A percentile compares a stretch with the other conserved stretches of the same genome.
Evolutionary conservation across 2,888 invertebrate species (phyloP).

Genomic region (Drosophila meridiana): DNA sequence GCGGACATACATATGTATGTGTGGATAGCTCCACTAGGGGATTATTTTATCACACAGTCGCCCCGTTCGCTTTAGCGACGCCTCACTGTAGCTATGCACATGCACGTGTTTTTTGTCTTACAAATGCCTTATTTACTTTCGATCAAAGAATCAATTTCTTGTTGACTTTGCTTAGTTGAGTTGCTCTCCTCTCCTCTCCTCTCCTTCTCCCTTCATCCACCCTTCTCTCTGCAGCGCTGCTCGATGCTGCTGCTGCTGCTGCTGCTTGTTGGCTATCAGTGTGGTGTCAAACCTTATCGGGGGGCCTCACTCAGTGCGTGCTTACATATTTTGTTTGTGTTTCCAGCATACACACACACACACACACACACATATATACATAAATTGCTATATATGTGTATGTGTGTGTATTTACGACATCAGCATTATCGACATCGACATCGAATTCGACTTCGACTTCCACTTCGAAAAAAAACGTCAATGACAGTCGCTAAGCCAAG

Average conservation of each 20-base stretch:
- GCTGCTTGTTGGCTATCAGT: slow-evolving; percentile 37
- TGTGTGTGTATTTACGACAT: slow-evolving; percentile 47
- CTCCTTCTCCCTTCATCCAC: too few species aligned
- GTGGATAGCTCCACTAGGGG: background rate
- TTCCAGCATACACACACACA: slow-evolving; percentile 6
- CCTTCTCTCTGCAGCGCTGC: background rate
- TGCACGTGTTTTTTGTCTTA: slow-evolving; percentile 9
- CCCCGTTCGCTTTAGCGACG: background rate
- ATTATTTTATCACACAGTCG: background rate
- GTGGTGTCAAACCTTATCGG: slow-evolving; percentile 50
- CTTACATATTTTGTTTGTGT: slow-evolving; percentile 27
- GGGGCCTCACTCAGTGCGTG: slow-evolving; percentile 11
- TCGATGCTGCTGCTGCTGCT: slow-evolving; percentile 1
- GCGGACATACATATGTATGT: background rate
- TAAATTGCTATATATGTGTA: slow-evolving; percentile 14
- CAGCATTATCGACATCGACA: slow-evolving; percentile 25
- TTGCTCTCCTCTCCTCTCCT: background rate
- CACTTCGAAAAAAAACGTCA: slow-evolving; percentile 12
- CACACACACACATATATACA: slow-evolving; percentile 4
- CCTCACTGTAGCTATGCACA: slow-evolving; percentile 1
- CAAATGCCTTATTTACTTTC: background rate
- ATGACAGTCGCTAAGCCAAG: slow-evolving; percentile 14
- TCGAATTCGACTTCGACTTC: slow-evolving; percentile 7
- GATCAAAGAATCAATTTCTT: slow-evolving; percentile 5
- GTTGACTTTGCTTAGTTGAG: background rate